phyloP scores from a whole-genome alignment of 2,888 invertebrate genomes.

The Zygaena filipendulae region DNA sequence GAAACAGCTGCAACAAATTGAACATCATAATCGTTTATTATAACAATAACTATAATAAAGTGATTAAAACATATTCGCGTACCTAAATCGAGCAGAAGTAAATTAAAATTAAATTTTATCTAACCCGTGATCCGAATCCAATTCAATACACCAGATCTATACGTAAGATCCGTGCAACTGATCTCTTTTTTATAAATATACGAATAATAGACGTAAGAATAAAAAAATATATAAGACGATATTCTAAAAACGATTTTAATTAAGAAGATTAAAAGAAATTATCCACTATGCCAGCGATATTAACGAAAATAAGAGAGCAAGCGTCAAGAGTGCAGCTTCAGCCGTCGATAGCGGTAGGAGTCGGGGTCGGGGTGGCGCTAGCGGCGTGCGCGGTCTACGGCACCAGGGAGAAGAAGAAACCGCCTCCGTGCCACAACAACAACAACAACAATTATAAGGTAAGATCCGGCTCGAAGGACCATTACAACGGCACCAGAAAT shows the following conservation, averaged over 20 bases:
- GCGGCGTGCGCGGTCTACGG: conserved; percentile 53
- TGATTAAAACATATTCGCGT: too few relatives aligned
- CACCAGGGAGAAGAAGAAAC: conserved; percentile 45
- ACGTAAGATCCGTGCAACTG: too few relatives aligned
- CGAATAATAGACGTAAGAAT: neutral
- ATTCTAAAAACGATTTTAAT: too few relatives aligned
- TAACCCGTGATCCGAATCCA: too few relatives aligned
- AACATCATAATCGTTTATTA: conserved; percentile 6
- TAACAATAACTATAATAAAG: too few relatives aligned
- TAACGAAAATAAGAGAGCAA: conserved; percentile 53
- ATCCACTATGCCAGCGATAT: conserved; percentile 57
- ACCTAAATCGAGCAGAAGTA: too few relatives aligned
- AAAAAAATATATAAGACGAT: too few relatives aligned
- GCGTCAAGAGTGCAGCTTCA: conserved; percentile 51
- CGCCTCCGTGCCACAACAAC: conserved; percentile 46
- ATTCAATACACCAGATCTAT: too few relatives aligned
- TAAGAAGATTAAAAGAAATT: neutral
- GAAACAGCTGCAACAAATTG: conserved; percentile 5
- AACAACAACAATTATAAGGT: conserved; percentile 64
- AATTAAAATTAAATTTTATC: conserved; percentile 12
- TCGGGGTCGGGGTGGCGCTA: conserved; percentile 53
- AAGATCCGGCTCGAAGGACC: conserved; percentile 9
- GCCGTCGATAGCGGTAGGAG: conserved; percentile 48
- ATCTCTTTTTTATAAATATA: conserved; percentile 19
- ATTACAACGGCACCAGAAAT: conserved; percentile 46